Conservation (phyloP, 2,888 invertebrate species). For the Drosophila meridionalis region DNA sequence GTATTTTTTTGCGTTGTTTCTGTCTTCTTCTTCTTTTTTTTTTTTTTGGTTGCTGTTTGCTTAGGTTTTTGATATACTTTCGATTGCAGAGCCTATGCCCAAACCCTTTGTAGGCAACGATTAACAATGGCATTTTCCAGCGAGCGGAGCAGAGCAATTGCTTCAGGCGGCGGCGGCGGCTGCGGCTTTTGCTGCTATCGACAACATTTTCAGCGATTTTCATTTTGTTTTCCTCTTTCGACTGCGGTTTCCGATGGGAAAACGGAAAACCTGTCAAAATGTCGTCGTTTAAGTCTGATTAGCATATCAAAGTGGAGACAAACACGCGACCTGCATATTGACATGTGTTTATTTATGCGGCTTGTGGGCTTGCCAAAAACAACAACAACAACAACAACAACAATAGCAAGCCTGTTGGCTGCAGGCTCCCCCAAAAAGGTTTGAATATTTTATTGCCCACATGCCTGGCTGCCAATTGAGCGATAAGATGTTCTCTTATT, state of each 20-base stretch:
- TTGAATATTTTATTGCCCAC: slow-evolving; percentile 71
- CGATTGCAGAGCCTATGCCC: background rate
- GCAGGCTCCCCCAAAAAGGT: slow-evolving; percentile 43
- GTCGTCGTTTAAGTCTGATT: slow-evolving; percentile 75
- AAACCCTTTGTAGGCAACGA: slow-evolving; percentile 31
- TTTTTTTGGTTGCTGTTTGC: background rate
- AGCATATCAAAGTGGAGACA: slow-evolving; percentile 76
- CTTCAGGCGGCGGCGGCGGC: background rate
- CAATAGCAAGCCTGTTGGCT: slow-evolving; percentile 8
- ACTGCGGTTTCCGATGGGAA: slow-evolving; percentile 64
- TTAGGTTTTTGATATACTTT: slow-evolving; percentile 20
- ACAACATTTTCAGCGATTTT: background rate
- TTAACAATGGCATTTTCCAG: slow-evolving; percentile 30
- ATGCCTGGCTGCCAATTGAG: slow-evolving; percentile 61
- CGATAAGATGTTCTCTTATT: slow-evolving; percentile 52
- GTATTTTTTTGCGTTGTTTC: background rate
- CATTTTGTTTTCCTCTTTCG: slow-evolving; percentile 1
- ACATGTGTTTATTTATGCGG: slow-evolving; percentile 75
- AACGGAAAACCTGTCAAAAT: slow-evolving; percentile 80
- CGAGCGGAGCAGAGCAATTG: slow-evolving; percentile 6
- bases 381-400: background rate
- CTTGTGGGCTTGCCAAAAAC: slow-evolving; percentile 22
- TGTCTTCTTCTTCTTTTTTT: background rate
- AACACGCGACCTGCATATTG: slow-evolving; percentile 69
- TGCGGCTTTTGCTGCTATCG: slow-evolving; percentile 1